phyloP scores from a whole-genome alignment of 2,113 vertebrate species.

The Pseudopipra pipra region DNA sequence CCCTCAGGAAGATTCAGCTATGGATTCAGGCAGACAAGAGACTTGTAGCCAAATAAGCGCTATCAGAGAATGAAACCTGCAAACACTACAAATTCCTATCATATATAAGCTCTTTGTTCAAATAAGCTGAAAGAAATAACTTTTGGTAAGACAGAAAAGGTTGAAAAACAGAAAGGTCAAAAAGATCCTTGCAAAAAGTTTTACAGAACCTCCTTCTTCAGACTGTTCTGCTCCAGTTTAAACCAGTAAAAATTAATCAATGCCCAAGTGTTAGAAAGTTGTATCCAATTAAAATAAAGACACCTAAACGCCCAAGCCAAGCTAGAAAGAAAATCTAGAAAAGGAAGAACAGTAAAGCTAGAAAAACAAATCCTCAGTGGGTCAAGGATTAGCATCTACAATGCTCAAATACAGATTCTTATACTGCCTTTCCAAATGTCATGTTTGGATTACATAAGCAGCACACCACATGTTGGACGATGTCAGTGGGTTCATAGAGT shows the following conservation, averaged over 20 bases:
- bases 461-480: neutral
- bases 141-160: neutral
- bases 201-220: neutral
- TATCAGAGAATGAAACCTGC: neutral
- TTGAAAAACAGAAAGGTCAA: neutral
- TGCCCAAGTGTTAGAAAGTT: neutral
- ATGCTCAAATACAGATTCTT: neutral
- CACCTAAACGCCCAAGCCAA: neutral
- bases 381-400: neutral
- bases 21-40: neutral
- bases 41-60: neutral
- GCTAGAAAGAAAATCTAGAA: neutral
- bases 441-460: neutral
- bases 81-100: neutral
- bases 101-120: neutral
- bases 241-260: neutral
- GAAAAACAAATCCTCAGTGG: neutral
- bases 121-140: neutral
- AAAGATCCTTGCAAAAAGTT: neutral
- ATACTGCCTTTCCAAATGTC: neutral
- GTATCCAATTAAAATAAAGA: neutral
- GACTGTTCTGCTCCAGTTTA: neutral
- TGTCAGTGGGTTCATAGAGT: fast-evolving
- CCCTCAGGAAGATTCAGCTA: neutral
- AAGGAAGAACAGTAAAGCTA: neutral